Conservation (phyloP, 2,797 vertebrate species). For the Pelobates cultripes region DNA sequence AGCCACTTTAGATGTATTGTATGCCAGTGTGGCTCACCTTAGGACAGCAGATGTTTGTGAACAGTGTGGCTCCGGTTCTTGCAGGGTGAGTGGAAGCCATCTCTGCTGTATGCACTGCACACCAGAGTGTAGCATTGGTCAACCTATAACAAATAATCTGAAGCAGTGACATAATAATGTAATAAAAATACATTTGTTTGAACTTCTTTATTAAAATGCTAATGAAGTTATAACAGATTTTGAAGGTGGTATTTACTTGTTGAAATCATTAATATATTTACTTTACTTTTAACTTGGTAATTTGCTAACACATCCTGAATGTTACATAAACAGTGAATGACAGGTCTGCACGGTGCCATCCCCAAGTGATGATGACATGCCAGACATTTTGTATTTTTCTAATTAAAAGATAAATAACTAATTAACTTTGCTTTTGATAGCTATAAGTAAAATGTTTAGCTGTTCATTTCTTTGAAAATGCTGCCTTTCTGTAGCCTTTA, state of each 20-base stretch:
- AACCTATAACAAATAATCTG: no score
- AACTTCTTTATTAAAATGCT: constrained; percentile 4
- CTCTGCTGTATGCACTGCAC: no score
- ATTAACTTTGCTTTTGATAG: not conserved
- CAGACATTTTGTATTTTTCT: constrained; percentile 5
- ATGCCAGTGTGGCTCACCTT: no score
- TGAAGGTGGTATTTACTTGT: not conserved
- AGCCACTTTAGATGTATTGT: no score
- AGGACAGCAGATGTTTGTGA: no score
- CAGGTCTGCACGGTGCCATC: not conserved
- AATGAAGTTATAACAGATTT: constrained; percentile 3
- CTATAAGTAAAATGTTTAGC: not conserved
- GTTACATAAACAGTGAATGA: not conserved
- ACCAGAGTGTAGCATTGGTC: no score
- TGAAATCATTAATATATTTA: constrained; percentile 3
- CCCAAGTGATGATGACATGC: not conserved
- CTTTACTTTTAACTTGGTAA: not conserved
- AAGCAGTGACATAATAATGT: not conserved
- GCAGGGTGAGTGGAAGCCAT: no score
- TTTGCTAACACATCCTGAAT: not conserved
- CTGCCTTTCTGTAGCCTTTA: not conserved
- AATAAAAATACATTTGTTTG: not conserved
- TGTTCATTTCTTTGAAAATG: not conserved
- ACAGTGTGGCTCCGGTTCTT: no score
- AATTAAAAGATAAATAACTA: constrained; percentile 8